Evolutionary conservation across 92 coral and sea anemone species (phyloP).

Genomic region (Porites lobata): DNA sequence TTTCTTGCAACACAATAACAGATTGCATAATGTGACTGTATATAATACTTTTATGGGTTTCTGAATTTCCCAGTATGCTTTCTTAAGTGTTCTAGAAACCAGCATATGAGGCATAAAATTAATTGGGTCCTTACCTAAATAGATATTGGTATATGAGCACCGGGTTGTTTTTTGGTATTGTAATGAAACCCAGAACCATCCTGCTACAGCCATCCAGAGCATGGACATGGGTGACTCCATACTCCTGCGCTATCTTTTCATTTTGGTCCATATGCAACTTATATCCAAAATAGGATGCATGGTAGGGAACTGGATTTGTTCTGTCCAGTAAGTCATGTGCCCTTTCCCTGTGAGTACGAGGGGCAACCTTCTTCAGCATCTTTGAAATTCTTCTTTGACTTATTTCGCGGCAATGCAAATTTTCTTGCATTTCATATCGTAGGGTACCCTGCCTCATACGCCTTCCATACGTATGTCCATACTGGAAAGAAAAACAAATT

Average conservation of each 20-base stretch:
- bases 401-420: not conserved
- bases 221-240: conserved; percentile 59
- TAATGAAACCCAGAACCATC: conserved; percentile 51
- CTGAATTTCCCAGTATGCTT: too few species aligned
- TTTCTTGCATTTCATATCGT: too few species aligned
- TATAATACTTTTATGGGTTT: too few species aligned
- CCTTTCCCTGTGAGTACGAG: conserved; percentile 28
- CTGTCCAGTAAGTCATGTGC: conserved; percentile 31
- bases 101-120: too few species aligned
- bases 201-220: conserved; percentile 65
- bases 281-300: conserved; percentile 66
- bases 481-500: too few species aligned
- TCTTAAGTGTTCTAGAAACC: not conserved
- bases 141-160: conserved; percentile 48
- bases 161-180: conserved; percentile 54
- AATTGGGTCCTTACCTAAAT: conserved; percentile 20
- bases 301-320: not conserved
- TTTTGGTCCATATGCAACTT: conserved; percentile 70
- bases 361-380: conserved; percentile 30
- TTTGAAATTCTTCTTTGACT: conserved; percentile 45
- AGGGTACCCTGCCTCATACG: too few species aligned
- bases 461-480: too few species aligned
- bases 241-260: conserved; percentile 62
- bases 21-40: too few species aligned
- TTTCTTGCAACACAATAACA: too few species aligned